Conservation (phyloP, 2,888 invertebrate species). For the Macrophya alboannulata region DNA sequence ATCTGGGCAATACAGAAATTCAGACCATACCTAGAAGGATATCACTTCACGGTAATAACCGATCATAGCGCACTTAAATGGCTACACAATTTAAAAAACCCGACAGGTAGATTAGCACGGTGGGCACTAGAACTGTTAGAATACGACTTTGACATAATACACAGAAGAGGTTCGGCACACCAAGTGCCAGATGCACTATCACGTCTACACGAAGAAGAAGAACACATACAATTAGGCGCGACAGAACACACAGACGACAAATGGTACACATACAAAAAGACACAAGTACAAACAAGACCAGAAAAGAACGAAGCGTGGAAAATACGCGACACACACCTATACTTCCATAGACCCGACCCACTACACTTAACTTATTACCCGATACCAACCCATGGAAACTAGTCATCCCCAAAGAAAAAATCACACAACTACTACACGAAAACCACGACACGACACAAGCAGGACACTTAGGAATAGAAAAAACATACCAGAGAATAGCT, state of each 20-base stretch:
- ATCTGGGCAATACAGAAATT: slow-evolving; percentile 64
- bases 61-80: slow-evolving; percentile 66
- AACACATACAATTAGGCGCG: not conserved
- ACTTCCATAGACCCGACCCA: not conserved
- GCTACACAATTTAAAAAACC: slow-evolving; percentile 64
- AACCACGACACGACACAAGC: slow-evolving; percentile 65
- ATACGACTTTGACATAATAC: slow-evolving; percentile 48
- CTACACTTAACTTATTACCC: not conserved
- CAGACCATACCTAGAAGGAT: slow-evolving; percentile 65
- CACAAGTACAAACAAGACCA: not conserved
- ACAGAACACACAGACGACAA: not conserved
- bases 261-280: not conserved
- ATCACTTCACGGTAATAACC: slow-evolving; percentile 66
- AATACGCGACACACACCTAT: not conserved
- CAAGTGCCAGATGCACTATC: slow-evolving; percentile 56
- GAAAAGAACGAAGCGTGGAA: not conserved
- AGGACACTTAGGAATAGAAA: slow-evolving; percentile 67
- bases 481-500: slow-evolving; percentile 62
- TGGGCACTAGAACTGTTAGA: slow-evolving; percentile 44
- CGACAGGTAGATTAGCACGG: slow-evolving; percentile 59
- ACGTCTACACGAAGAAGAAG: not conserved
- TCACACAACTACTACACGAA: not conserved
- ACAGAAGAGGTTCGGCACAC: slow-evolving; percentile 51
- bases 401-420: not conserved
- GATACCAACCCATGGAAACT: not conserved